Base-by-base conservation (phyloP, 2,113 vertebrate species). In the Brienomyrus longianalis region DNA sequence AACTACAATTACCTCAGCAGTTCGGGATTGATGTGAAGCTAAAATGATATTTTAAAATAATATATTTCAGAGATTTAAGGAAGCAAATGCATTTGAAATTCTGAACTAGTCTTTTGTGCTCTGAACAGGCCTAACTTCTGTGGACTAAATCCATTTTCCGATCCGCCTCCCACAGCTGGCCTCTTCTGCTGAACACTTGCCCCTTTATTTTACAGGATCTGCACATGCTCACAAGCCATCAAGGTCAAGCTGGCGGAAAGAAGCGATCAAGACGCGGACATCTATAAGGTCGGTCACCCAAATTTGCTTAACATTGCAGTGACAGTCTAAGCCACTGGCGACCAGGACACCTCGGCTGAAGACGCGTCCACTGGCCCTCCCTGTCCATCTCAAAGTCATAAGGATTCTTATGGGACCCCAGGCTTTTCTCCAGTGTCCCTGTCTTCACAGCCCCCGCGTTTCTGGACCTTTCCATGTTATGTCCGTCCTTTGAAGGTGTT, bases 401-500 rank as follows among this genome's bases (percentile, higher is more conserved):
- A 48, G 89, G 87, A 19, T 59, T 51, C 43, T 59, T 52, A 17
- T 83, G 21, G 39, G 83, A 15, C 62, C 80, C 80, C 6, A 1
- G 10, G 54, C 21, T 83, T n/a, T 39, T 43, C 39, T 84, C 66
- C 7, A 39, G 19, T 89, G 23, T 89, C 13, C 6, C 51, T 9
- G 23, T 59, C 66, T 31, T 84, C 77, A 59, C 89, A 85, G 51
- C 39, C 19, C 13, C 43, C 80, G 7, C 21, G 2, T 35, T 59
- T 19, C 70, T 19, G 43, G 21, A 70, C n/a, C 7, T 21, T 51
- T 13, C 62, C n/a, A 88, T 95, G 93, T 86, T 97, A 99, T 96
- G 97, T 98, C 93, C 97, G 95, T 45, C 98, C 98, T 95, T 99
- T 99, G 84, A 99, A 99, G 83, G 98, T 99, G 95, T 99, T 98